Conservation (phyloP, 2,113 vertebrate genomes). For the Panthera tigris region DNA sequence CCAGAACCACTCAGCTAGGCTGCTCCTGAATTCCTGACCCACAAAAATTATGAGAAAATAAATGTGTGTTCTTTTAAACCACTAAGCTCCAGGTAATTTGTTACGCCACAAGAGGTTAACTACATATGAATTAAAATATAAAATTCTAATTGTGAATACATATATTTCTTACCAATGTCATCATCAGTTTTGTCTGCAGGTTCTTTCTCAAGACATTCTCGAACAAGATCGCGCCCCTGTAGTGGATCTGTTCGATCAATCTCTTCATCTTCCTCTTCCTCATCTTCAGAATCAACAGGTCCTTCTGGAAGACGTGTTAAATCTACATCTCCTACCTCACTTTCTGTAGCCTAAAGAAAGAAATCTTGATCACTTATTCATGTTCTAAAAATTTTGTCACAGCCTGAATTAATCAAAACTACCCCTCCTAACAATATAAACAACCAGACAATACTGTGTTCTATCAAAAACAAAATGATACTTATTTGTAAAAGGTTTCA, state of each 20-base stretch:
- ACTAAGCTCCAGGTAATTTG: background rate
- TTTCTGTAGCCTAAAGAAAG: slow-evolving; percentile 93
- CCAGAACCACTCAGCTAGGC: background rate
- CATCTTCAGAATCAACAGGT: slow-evolving; percentile 97
- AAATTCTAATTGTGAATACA: background rate
- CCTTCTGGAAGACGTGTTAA: slow-evolving; percentile 97
- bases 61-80: background rate
- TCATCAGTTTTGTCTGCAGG: slow-evolving; percentile 96
- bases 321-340: slow-evolving; percentile 97
- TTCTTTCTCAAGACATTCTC: slow-evolving; percentile 98
- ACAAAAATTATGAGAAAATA: slow-evolving; percentile 13
- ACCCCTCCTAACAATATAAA: background rate
- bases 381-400: background rate
- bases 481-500: slow-evolving; percentile 32
- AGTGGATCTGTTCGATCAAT: slow-evolving; percentile 94
- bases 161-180: slow-evolving; percentile 91
- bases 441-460: background rate
- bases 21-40: background rate
- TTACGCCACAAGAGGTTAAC: background rate
- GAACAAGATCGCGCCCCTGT: slow-evolving; percentile 93
- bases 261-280: slow-evolving; percentile 98
- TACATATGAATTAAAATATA: background rate
- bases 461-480: slow-evolving; percentile 28
- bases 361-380: slow-evolving; percentile 28
- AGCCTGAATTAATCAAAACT: background rate